These are phyloP conservation scores for Morelia viridis DNA, from an alignment of 2,797 vertebrate species.

Conservation along the genomic window DNA sequence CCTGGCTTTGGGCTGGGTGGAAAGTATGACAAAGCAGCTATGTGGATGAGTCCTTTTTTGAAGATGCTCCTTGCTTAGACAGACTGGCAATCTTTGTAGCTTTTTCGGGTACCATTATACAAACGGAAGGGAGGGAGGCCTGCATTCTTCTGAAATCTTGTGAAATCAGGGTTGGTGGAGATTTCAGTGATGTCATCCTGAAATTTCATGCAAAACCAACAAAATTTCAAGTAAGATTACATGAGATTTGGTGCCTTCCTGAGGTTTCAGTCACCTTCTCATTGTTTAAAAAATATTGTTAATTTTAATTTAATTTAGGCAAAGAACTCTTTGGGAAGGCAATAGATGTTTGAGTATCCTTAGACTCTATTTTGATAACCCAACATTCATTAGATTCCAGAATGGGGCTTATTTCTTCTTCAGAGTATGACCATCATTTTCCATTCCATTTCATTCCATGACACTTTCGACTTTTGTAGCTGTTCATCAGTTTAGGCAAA, in stretches of 20 bases:
- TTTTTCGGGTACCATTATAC: neutral
- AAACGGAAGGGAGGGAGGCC: neutral
- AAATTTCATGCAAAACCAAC: neutral
- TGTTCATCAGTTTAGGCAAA: neutral
- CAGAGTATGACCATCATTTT: neutral
- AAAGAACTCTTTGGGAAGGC: neutral
- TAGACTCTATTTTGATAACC: neutral
- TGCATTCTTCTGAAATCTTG: neutral
- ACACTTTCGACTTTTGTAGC: neutral
- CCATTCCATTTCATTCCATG: neutral
- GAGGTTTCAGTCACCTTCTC: neutral
- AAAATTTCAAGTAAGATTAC: neutral
- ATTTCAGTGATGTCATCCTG: neutral
- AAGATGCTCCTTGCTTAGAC: neutral
- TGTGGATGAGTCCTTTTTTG: neutral
- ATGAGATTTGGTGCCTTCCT: neutral
- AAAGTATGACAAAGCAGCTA: neutral
- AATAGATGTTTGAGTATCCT: neutral
- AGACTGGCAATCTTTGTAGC: neutral
- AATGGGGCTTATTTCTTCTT: neutral
- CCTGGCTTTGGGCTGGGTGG: neutral
- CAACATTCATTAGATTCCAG: neutral
- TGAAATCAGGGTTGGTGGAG: neutral
- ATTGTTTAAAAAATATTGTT: neutral
- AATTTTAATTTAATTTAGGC: neutral